Conservation (phyloP, 2,113 vertebrate species). For the Globicephala melas region DNA sequence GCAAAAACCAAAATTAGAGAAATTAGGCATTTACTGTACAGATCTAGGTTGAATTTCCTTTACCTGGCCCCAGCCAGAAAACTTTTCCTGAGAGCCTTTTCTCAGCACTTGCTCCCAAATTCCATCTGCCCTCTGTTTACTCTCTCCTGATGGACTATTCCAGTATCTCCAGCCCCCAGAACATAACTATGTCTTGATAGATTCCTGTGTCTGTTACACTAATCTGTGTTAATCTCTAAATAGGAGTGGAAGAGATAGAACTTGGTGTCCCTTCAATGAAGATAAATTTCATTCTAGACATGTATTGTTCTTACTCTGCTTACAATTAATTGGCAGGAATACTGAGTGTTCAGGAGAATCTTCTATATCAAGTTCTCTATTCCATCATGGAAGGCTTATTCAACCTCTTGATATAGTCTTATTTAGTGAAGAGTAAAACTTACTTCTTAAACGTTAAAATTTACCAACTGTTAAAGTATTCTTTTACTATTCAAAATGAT, state of each 20-base stretch:
- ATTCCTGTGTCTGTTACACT: not conserved
- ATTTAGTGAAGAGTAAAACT: not conserved
- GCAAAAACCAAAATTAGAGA: not conserved
- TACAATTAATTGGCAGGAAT: not conserved
- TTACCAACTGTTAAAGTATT: not conserved
- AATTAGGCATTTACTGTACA: not conserved
- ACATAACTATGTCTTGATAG: not conserved
- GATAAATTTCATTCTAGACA: not conserved
- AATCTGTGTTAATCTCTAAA: not conserved
- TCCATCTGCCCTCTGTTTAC: not conserved
- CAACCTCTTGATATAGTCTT: not conserved
- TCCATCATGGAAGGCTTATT: not conserved
- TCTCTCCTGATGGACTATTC: not conserved
- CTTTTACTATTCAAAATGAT: not conserved
- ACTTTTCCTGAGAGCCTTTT: not conserved
- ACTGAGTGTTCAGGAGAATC: not conserved
- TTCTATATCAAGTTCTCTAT: not conserved
- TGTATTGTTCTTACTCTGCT: not conserved
- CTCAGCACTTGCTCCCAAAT: not conserved
- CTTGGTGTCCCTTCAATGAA: not conserved
- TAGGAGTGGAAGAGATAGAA: not conserved
- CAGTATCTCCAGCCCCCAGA: not conserved
- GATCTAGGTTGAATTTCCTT: not conserved
- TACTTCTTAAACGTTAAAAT: not conserved
- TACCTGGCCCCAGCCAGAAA: not conserved